A percentile compares a stretch with the other conserved stretches of the same genome.
phyloP scores from a whole-genome alignment of 2,797 vertebrate species.

The Neosilurus mollespiculum region DNA sequence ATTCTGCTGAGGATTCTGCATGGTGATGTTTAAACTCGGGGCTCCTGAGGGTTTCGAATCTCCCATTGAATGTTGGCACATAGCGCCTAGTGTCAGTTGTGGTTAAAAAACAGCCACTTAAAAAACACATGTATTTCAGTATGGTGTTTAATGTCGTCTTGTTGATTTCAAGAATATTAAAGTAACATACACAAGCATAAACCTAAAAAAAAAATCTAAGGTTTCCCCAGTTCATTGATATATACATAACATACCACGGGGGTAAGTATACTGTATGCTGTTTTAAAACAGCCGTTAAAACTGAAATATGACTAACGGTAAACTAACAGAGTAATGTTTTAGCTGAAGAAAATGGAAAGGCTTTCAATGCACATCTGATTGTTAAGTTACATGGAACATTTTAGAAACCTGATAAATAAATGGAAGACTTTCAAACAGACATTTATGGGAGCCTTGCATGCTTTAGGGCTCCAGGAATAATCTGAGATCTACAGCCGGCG shows the following conservation, averaged over 20 bases:
- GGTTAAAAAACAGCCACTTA: neutral
- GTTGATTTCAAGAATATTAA: neutral
- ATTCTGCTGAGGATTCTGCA: neutral
- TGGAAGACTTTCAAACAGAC: neutral
- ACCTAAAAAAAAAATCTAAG: no score
- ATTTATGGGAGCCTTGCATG: slow-evolving; percentile 14
- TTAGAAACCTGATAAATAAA: slow-evolving; percentile 5
- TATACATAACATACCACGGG: neutral
- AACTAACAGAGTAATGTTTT: no score
- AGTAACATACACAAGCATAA: no score
- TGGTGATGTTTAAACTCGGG: neutral
- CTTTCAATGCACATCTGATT: neutral
- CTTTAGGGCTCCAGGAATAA: slow-evolving; percentile 18
- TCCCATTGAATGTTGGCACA: neutral
- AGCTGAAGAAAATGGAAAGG: neutral
- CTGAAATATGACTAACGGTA: neutral
- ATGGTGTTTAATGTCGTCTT: neutral
- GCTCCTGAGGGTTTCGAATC: neutral
- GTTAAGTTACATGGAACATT: neutral
- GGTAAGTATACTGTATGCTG: neutral
- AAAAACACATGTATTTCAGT: neutral
- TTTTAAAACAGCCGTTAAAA: neutral
- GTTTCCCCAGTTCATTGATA: neutral
- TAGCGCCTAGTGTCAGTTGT: neutral
- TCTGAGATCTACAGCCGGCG: slow-evolving; percentile 12